Evolutionary conservation across 2,113 vertebrate species (phyloP), one percentile per base, ranked within the genome.

Genomic region (Pterocles gutturalis): DNA sequence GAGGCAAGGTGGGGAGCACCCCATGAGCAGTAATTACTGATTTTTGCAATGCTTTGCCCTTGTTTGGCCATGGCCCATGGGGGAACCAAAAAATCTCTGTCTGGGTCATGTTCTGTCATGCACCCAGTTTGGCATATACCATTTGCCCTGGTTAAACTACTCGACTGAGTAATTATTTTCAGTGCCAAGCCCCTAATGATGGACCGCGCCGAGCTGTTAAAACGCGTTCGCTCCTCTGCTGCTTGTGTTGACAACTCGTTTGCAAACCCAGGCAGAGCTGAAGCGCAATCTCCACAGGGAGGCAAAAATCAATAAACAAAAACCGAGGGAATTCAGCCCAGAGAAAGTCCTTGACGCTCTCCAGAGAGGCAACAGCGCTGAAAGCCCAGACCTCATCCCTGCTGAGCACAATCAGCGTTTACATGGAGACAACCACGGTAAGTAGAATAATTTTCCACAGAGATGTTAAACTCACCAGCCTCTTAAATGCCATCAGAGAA

Each of bases 221-320:
- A 87, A 75, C 5, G 1, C 4, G 41, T 78, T 91, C 1, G 0
- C 71, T 78, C 76, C 53, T 95, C 87, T 55, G 54, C 72, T 79
- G 83, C 65, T 78, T 4, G 17, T 75, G 89, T 49, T 96, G 70
- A 92, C 24, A 51, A 87, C 78, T 96, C 16, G 11, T 97, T 98
- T 98, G 91, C 96, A 96, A 97, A 95, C 72, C 13, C 98, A 98
- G 95, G 91, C 67, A n/a, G 97, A 98, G 93, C 53, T 96, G 93
- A 98, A 96, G 95, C 51, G 92, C 55, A 97, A 87, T 92, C 97
- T 98, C 97, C 98, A 88, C 25, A 83, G 78, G 90, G 97, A 98
- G 55, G 80, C 66, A 13, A 97, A 90, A 91, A 93, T 95, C 86
- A 95, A 67, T 73, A 84, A 97, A 65, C 94, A 95, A 62, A 98